Evolutionary conservation across 2,113 vertebrate genomes (phyloP).

Genomic region (Corvus cornix): DNA sequence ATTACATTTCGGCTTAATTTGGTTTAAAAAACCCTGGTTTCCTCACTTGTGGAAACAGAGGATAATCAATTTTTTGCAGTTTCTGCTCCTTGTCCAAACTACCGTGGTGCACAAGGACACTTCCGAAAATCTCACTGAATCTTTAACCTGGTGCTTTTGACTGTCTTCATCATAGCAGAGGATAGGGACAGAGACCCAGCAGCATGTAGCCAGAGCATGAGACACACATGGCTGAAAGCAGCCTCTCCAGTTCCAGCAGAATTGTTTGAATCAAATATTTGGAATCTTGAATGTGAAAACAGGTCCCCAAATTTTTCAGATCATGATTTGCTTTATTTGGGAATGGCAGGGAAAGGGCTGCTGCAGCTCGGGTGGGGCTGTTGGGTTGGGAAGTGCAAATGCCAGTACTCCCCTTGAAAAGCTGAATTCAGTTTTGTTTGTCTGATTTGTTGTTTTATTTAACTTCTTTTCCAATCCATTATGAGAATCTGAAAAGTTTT

Average conservation of each 20-base stretch:
- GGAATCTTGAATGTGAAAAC: not conserved
- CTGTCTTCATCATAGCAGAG: not conserved
- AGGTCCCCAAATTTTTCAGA: not conserved
- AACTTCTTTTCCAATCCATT: not conserved
- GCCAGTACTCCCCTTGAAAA: not conserved
- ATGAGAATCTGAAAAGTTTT: not conserved
- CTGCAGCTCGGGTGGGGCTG: accelerated
- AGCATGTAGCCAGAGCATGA: accelerated
- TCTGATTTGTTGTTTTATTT: not conserved
- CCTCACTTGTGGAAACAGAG: not conserved
- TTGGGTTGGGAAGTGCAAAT: not conserved
- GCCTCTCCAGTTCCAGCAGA: not conserved
- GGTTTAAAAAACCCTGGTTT: not conserved
- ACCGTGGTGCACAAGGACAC: accelerated
- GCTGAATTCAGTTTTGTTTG: not conserved
- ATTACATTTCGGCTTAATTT: slow-evolving; percentile 52
- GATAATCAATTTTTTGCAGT: slow-evolving; percentile 18
- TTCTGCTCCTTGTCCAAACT: not conserved
- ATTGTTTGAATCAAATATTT: not conserved
- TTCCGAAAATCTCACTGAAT: not conserved
- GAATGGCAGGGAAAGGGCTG: not conserved
- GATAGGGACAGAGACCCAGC: accelerated
- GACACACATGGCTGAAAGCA: accelerated
- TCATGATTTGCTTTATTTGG: not conserved
- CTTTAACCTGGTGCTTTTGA: not conserved